phyloP scores from a whole-genome alignment of 2,113 vertebrate genomes.

The Uria aalge region DNA sequence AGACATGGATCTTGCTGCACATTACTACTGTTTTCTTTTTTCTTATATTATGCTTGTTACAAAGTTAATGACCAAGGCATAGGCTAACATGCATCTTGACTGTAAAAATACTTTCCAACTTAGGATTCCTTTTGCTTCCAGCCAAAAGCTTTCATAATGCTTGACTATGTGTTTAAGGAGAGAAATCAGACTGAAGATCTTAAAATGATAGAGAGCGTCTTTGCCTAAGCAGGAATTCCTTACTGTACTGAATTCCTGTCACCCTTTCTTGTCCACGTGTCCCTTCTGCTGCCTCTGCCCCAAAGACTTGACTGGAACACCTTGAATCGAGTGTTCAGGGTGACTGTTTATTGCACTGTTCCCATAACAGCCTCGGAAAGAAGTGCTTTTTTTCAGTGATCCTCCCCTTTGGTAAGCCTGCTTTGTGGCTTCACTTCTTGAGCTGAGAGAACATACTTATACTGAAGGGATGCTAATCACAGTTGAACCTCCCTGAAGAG shows the following conservation, averaged over 20 bases:
- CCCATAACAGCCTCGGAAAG: slow-evolving; percentile 67
- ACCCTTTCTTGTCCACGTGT: not conserved
- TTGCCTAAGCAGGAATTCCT: not conserved
- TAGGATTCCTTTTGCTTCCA: slow-evolving; percentile 8
- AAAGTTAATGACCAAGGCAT: not conserved
- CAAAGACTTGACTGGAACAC: slow-evolving; percentile 38
- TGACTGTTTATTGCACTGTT: slow-evolving; percentile 76
- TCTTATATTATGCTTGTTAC: not conserved
- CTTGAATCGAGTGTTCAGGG: slow-evolving; percentile 19
- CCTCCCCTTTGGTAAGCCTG: slow-evolving; percentile 71
- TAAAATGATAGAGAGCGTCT: not conserved
- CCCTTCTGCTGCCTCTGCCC: not conserved
- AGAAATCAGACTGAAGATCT: not conserved
- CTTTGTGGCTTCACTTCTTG: slow-evolving; percentile 37
- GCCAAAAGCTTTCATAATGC: not conserved
- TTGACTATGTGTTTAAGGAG: not conserved
- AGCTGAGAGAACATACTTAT: slow-evolving; percentile 37
- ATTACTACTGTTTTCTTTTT: not conserved
- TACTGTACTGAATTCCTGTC: not conserved
- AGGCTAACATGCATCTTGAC: not conserved
- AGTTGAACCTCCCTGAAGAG: not conserved
- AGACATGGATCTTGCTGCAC: not conserved
- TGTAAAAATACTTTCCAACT: not conserved
- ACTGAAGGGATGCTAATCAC: slow-evolving; percentile 20
- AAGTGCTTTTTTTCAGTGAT: slow-evolving; percentile 41